Percentiles rank a stretch among this genome's conserved stretches.
Conservation (phyloP, 1,140 invertebrate species). For the Drosophila triauraria region DNA sequence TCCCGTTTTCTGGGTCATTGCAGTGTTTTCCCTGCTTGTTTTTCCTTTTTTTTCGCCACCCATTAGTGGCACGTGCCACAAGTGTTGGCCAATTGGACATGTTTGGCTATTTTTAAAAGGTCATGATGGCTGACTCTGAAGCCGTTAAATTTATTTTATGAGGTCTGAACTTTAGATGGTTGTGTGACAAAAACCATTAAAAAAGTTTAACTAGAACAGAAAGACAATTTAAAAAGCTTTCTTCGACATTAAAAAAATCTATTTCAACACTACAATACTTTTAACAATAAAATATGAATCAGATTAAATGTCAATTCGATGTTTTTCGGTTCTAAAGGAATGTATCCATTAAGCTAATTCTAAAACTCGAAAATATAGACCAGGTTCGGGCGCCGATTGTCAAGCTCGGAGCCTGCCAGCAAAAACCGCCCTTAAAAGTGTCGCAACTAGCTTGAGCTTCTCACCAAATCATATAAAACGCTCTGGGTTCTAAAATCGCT, state of each 20-base stretch:
- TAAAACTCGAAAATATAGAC: too few species aligned
- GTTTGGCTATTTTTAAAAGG: neutral
- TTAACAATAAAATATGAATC: neutral
- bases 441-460: neutral
- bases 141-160: neutral
- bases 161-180: neutral
- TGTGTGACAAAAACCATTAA: neutral
- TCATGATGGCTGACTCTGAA: neutral
- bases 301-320: too few species aligned
- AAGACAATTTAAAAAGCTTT: neutral
- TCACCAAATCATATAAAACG: neutral
- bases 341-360: too few species aligned
- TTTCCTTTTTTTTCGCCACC: conserved; percentile 25
- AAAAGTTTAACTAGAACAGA: neutral
- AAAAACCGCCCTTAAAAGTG: neutral
- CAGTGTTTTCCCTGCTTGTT: conserved; percentile 39
- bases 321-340: too few species aligned
- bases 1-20: conserved; percentile 35
- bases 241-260: neutral
- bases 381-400: too few species aligned
- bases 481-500: neutral
- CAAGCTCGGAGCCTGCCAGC: too few species aligned
- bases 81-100: conserved; percentile 12
- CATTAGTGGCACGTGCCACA: conserved; percentile 2
- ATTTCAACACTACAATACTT: too few species aligned